Percentiles rank a stretch among this genome's conserved stretches.
These are phyloP conservation scores for Passer domesticus DNA, from an alignment of 2,113 vertebrate genomes.

Conservation along the genomic window DNA sequence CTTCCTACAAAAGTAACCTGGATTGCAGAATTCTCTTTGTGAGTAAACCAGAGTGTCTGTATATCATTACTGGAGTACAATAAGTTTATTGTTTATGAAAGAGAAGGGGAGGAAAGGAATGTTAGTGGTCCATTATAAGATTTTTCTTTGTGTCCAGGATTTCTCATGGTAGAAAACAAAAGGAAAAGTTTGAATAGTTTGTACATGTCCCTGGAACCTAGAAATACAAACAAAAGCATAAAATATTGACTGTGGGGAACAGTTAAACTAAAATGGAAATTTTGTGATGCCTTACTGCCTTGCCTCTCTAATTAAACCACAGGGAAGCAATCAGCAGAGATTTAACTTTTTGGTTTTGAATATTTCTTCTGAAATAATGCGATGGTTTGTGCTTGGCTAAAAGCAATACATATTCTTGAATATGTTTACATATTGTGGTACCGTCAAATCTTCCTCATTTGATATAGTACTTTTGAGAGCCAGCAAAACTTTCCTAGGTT, in stretches of 20 bases:
- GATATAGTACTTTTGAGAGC: background rate
- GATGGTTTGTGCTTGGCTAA: background rate
- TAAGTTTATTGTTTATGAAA: background rate
- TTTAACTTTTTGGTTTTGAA: background rate
- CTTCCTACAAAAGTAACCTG: background rate
- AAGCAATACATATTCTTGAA: background rate
- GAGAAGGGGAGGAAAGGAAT: background rate
- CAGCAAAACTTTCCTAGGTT: background rate
- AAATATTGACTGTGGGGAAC: conserved; percentile 12
- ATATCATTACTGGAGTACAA: background rate
- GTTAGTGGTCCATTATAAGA: background rate
- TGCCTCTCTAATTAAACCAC: conserved; percentile 35
- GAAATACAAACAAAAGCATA: conserved; percentile 5
- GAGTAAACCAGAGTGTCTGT: background rate
- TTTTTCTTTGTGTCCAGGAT: background rate
- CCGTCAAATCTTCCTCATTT: background rate
- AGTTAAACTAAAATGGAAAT: conserved; percentile 44
- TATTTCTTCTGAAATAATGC: background rate
- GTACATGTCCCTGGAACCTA: background rate
- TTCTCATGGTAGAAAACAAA: conserved; percentile 14
- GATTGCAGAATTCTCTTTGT: background rate
- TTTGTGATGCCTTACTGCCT: conserved; percentile 35
- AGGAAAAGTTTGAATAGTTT: background rate
- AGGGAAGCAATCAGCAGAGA: conserved; percentile 25
- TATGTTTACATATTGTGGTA: background rate